Evolutionary conservation across 2,888 invertebrate species (phyloP), one percentile per base, ranked within the genome.

Genomic region (Spodoptera littoralis): DNA sequence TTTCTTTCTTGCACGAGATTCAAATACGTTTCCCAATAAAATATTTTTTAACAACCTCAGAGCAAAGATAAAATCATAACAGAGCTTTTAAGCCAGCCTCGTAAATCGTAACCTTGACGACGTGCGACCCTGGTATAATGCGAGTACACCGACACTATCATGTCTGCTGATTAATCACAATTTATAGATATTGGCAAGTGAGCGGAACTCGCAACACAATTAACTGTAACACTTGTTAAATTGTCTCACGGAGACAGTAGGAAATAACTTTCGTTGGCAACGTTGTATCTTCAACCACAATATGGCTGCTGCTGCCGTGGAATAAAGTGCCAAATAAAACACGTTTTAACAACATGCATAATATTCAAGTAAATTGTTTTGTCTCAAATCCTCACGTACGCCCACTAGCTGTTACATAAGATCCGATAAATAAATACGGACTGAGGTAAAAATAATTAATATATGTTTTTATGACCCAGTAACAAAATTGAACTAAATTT

Each of bases 161-260:
- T 76, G 76, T 68, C 83, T 82, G 79, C 85, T 84, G 86, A 88
- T 90, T 90, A 90, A 89, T 88, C 85, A 65, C 81, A 85, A 90
- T 91, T 90, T 90, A 91, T 89, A 86, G 86, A 83, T 84, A 92
- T 92, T 92, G 90, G 90, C 90, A 90, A 84, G 84, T 77, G 82
- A 81, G 82, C 81, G 82, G 79, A 88, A 85, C 85, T 86, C 83
- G 66, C 79, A 71, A 83, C 81, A 87, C 87, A 88, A 88, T 88
- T 88, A 89, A 86, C 84, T 82, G 85, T 85, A 88, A 88, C 88
- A 88, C 86, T 90, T 90, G 88, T 88, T 84, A 85, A 87, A 89
- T 86, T 86, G 87, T 88, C 87, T 85, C 88, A 82, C 82, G 81
- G 86, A 87, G 87, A 88, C 88, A 87, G 85, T 82, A 82, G 77